Evolutionary conservation across 2,888 invertebrate species (phyloP), one percentile per base, ranked within the genome.

Genomic region (Patella pellucida): DNA sequence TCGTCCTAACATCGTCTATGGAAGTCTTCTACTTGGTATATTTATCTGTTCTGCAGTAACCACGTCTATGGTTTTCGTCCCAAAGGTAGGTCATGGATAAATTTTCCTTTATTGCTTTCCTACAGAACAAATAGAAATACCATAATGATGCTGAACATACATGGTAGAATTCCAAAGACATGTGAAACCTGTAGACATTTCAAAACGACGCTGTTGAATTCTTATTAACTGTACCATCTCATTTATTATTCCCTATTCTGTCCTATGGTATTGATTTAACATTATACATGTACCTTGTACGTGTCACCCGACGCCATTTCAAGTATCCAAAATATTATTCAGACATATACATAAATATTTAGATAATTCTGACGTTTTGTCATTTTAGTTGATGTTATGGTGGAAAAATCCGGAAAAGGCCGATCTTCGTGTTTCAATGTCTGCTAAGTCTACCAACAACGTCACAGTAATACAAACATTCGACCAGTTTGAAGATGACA

Each of bases 61-160:
- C 11, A 83, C 85, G 71, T 79, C 82, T 41, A 73, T 85, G 12
- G 78, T 85, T 3, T 87, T 87, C 73, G 69, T 86, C 1, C 88
- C 88, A 19, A 88, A 86, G 86, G 88, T 86, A 77, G 78, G 73
- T 71, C 5, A 3, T 16, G 41, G 41, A 41, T n/a, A 2, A 51
- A 31, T 75, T 68, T 27, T 3, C 14, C 2, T 72, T 4, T 41
- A 16, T 16, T 27, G 11, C 19, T 41, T n/a, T 52, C 4, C n/a
- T 56, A 19, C 16, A 16, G 9, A 0, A 7, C 0, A 73, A 50
- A 23, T 19, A 51, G n/a, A 27, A 56, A 71, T 41, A 4, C 5
- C 7, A 41, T 5, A 41, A 41, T 41, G 41, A 41, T 41, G 41
- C 41, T 41, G 41, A 41, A 41, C 41, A 41, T 41, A 41, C 41